Percentiles rank a stretch among this genome's conserved stretches.
Conservation (phyloP, 2,888 invertebrate genomes). For the Rotaria magnacalcarata region DNA sequence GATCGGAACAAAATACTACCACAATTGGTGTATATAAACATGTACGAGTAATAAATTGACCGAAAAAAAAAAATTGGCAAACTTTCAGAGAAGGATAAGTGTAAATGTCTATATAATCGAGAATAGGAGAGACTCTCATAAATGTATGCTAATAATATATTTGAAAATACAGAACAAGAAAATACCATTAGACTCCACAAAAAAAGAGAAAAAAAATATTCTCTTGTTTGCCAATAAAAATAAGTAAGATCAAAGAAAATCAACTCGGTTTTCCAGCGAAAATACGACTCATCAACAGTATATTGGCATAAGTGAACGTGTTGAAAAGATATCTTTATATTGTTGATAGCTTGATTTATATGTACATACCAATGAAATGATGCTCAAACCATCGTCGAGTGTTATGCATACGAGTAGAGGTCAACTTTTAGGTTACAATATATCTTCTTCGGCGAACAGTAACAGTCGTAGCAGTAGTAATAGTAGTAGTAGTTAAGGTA, state of each 20-base stretch:
- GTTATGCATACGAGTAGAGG: neutral
- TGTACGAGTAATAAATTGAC: neutral
- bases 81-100: neutral
- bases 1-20: neutral
- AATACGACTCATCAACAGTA: neutral
- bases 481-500: neutral
- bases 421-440: neutral
- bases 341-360: neutral
- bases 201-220: neutral
- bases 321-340: neutral
- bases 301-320: neutral
- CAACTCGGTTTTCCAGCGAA: no score
- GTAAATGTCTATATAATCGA: neutral
- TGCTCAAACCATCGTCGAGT: constrained; percentile 1
- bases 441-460: neutral
- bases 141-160: neutral
- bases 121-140: neutral
- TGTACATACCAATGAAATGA: neutral
- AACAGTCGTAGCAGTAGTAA: neutral
- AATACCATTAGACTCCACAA: neutral
- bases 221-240: no score
- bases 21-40: neutral
- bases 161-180: neutral
- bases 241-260: no score
- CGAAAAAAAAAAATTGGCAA: neutral